Evolutionary conservation across 2,888 invertebrate species (phyloP), one percentile per base, ranked within the genome.

Genomic region (Hyposoter dolosus): DNA sequence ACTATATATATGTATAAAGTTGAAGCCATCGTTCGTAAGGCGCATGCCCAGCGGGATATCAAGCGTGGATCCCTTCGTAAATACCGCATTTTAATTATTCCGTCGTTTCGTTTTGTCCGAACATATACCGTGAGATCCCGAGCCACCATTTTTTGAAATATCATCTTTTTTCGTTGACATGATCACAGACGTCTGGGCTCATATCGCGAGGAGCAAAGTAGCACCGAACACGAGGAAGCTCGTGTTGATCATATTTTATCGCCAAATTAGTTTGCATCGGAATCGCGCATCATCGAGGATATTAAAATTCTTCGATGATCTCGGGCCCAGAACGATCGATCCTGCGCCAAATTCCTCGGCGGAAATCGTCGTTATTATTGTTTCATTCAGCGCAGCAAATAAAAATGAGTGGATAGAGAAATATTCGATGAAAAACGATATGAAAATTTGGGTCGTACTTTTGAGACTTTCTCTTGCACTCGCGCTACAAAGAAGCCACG

Each of bases 1-100:
- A 1, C 2, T 12, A 69, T 60, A 53, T 79, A 40, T 40, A 66
- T 23, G 40, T 65, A 23, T 56, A 40, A 40, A 45, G 9, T 40
- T 65, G 19, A 45, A n/a, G 60, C 82, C 82, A 85, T 88, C 85
- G 85, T 84, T 87, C 88, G 89, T 89, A 88, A 90, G 87, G 88
- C 90, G 87, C 85, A 84, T 84, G 88, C 85, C 79, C 87, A 88
- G 87, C 89, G 87, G 87, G 89, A 88, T 84, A 84, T 77, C 83
- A 77, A 69, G 77, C 75, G 60, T 50, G 79, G 82, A 75, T 79
- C 69, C 79, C 86, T 87, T 81, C 86, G 88, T 89, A 88, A 90
- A 91, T 90, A 90, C 90, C 89, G 80, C 89, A 88, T 92, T 93
- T 93, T 92, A 92, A 92, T 92, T 92, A 91, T 91, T 91, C 89